Percentiles rank a stretch among this genome's conserved stretches.
These are phyloP conservation scores for Ctenosaura bakeri DNA, from an alignment of 2,797 vertebrate genomes.

Conservation along the genomic window DNA sequence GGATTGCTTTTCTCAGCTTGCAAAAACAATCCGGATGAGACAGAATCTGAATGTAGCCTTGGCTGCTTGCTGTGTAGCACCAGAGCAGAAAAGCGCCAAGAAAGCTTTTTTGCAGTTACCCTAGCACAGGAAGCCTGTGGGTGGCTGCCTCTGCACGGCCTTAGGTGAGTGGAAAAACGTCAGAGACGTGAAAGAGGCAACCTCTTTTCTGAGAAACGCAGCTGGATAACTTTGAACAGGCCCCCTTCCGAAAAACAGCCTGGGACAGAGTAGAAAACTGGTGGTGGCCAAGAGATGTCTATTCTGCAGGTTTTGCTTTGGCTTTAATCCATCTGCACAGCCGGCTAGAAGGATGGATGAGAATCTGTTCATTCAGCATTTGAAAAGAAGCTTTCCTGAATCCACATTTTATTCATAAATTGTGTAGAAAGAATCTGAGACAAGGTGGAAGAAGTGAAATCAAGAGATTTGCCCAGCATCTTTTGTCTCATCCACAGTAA, in stretches of 20 bases:
- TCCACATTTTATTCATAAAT: too few species aligned
- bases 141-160: neutral
- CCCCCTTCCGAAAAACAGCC: neutral
- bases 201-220: neutral
- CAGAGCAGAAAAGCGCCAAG: neutral
- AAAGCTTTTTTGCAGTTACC: neutral
- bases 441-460: too few species aligned
- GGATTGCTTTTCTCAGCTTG: neutral
- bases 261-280: neutral
- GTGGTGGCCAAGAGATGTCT: neutral
- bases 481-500: too few species aligned
- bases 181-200: neutral
- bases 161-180: too few species aligned
- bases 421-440: too few species aligned
- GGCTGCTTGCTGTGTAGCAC: neutral
- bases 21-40: neutral
- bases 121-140: conserved; percentile 37
- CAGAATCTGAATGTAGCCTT: too few species aligned
- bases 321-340: neutral
- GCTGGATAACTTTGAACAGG: neutral
- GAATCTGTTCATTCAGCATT: too few species aligned
- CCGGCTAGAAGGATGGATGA: neutral
- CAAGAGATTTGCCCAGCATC: too few species aligned
- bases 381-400: too few species aligned
- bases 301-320: too few species aligned